Evolutionary conservation across 1,140 invertebrate species (phyloP).

Genomic region (Neoseiulus cucumeris): DNA sequence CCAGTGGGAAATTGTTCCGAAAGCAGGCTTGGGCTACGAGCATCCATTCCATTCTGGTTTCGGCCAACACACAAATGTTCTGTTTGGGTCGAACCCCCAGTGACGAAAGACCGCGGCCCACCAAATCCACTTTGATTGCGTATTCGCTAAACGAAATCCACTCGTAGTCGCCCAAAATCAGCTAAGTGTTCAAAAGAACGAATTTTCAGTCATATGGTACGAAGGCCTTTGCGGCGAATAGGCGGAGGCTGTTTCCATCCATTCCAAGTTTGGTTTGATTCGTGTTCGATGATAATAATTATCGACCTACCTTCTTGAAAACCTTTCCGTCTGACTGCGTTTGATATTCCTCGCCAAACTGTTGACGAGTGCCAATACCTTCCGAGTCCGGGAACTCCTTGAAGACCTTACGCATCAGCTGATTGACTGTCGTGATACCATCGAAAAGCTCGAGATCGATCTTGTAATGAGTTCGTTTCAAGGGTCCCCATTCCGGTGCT

Average conservation of each 20-base stretch:
- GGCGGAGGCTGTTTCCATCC: background rate
- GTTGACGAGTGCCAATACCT: constrained; percentile 70
- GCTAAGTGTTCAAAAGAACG: background rate
- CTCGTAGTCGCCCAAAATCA: background rate
- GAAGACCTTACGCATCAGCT: background rate
- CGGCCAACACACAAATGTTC: background rate
- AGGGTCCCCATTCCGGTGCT: constrained; percentile 3
- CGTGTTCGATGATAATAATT: background rate
- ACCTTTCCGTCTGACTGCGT: constrained; percentile 72
- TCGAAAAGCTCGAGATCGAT: background rate
- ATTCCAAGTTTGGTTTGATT: background rate
- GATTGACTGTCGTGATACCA: background rate
- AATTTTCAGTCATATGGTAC: background rate
- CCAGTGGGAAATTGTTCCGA: background rate
- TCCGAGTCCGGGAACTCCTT: background rate
- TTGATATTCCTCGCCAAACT: constrained; percentile 79
- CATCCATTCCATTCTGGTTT: constrained; percentile 5
- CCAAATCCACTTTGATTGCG: background rate
- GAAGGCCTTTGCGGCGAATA: background rate
- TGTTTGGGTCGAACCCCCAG: background rate
- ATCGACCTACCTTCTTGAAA: constrained; percentile 56
- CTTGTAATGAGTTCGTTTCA: background rate
- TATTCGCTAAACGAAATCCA: background rate
- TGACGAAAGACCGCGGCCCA: background rate
- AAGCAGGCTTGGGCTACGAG: background rate